Evolutionary conservation across 2,888 invertebrate species (phyloP), one percentile per base, ranked within the genome.

Genomic region (Andrena flavipes): DNA sequence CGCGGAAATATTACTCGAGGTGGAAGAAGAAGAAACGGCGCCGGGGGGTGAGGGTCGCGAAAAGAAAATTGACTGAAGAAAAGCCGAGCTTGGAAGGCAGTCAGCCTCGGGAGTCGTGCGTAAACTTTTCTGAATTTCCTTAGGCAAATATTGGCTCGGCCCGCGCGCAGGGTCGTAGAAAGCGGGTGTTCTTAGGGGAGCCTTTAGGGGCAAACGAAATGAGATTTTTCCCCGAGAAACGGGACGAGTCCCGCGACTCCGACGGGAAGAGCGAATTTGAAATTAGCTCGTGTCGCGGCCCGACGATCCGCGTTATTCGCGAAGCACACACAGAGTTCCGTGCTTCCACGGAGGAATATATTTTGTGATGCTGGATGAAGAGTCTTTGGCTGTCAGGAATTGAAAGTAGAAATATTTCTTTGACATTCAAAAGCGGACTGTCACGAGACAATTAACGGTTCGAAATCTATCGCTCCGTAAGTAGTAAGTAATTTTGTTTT

Each of bases 61-160:
- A 49, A 84, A 86, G 89, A 91, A 91, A 90, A 91, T 91, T 90
- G 87, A 88, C 87, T 85, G 80, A 88, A 88, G 90, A 88, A 90
- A 90, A 87, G 78, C 82, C 87, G 71, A 84, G 80, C 88, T 84
- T 73, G 84, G 84, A 87, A 91, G 89, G 88, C 87, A 86, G 87
- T 88, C 85, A 87, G 87, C 86, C 83, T 70, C 68, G 84, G 76
- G 90, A 88, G 88, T 91, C 92, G 91, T 93, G 92, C 91, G 93
- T 92, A 92, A 93, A 93, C 92, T 93, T 92, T 92, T 90, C 91
- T 92, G 91, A 93, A 93, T 93, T 93, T 92, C 91, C 93, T 93
- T 93, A 92, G 91, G 93, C 92, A 93, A 93, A 93, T 93, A 93
- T 91, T 92, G 92, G 90, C 90, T 88, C 87, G 88, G 88, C 86